Evolutionary conservation across 2,113 vertebrate genomes (phyloP).

Genomic region (Chionis minor): DNA sequence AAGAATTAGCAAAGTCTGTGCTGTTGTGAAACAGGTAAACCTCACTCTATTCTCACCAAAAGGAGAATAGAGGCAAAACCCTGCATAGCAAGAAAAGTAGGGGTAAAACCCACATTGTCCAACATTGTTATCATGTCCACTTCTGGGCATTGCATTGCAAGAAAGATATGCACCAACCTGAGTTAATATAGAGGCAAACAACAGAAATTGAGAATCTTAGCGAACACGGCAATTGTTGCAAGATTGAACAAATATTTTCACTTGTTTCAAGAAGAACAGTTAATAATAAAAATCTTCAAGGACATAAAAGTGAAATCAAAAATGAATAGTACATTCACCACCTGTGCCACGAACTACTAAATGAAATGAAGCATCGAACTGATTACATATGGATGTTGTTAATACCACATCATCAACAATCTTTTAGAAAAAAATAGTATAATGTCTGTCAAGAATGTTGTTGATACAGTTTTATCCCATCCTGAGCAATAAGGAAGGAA

Average conservation of each 20-base stretch:
- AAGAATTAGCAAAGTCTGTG: background rate
- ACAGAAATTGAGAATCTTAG: background rate
- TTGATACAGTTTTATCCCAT: background rate
- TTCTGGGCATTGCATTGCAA: background rate
- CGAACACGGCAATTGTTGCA: background rate
- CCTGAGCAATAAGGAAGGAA: background rate
- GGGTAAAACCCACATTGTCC: fast-evolving
- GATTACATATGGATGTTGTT: background rate
- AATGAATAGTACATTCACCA: background rate
- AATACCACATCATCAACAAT: background rate
- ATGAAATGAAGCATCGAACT: background rate
- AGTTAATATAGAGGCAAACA: background rate
- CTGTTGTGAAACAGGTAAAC: background rate
- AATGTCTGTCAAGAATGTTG: background rate
- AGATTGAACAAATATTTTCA: background rate
- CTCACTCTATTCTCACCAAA: background rate
- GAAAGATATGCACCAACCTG: background rate
- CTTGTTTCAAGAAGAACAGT: background rate
- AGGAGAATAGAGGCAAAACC: fast-evolving
- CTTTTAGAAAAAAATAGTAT: background rate
- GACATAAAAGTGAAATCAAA: background rate
- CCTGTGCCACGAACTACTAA: background rate
- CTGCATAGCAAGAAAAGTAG: background rate
- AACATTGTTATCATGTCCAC: background rate
- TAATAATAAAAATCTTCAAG: background rate